phyloP scores from a whole-genome alignment of 1,140 invertebrate genomes.

The Ptiloglossa arizonensis region DNA sequence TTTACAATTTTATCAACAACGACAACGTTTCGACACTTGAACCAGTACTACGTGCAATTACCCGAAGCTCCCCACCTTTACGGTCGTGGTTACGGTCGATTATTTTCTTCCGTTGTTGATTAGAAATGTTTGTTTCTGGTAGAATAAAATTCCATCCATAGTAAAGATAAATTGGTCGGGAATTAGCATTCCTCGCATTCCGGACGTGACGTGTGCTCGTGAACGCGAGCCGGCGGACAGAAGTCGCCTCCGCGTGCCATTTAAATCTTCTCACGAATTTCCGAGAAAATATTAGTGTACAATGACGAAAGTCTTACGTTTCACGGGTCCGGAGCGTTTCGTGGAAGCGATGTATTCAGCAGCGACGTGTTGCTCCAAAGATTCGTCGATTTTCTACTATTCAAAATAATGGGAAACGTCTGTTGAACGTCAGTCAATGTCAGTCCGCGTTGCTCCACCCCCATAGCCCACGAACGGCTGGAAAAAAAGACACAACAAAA shows the following conservation, averaged over 20 bases:
- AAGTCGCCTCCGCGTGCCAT: neutral
- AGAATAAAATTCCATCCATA: neutral
- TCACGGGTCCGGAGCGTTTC: slow-evolving; percentile 22
- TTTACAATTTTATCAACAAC: no score
- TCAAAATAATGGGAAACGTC: slow-evolving; percentile 77
- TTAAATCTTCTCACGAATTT: slow-evolving; percentile 26
- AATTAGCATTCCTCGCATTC: neutral
- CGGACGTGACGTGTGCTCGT: neutral
- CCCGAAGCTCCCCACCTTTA: no score
- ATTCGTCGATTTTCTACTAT: slow-evolving; percentile 72
- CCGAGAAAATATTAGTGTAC: slow-evolving; percentile 38
- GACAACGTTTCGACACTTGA: no score
- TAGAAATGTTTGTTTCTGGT: neutral
- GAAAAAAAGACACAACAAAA: slow-evolving; percentile 56
- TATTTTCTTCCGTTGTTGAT: neutral
- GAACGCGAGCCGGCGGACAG: neutral
- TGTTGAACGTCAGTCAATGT: slow-evolving; percentile 75
- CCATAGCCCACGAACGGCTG: slow-evolving; percentile 31
- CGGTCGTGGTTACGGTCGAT: no score
- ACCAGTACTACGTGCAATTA: no score
- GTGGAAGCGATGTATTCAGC: slow-evolving; percentile 29
- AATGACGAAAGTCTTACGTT: slow-evolving; percentile 47
- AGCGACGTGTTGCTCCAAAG: slow-evolving; percentile 31
- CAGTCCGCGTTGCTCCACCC: slow-evolving; percentile 56
- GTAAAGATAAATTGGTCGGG: neutral